Conservation (phyloP, 2,797 vertebrate genomes). For the Spinus olivaceus region DNA sequence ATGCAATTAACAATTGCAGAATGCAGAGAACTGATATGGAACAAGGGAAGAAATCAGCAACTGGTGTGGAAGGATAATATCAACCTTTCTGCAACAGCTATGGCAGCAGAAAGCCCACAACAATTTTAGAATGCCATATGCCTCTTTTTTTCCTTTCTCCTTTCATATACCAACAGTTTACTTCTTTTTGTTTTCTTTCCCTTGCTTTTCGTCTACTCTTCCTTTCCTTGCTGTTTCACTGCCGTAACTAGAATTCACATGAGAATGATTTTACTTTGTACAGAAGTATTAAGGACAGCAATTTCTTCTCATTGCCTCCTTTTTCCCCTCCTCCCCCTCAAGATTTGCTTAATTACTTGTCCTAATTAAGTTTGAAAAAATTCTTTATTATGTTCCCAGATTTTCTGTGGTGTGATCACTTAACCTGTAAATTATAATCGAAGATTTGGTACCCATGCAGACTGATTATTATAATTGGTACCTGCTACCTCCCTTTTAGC, state of each 20-base stretch:
- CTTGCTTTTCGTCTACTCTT: neutral
- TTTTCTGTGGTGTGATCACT: neutral
- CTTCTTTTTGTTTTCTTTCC: neutral
- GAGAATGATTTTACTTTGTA: neutral
- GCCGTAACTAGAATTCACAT: neutral
- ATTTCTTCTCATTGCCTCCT: neutral
- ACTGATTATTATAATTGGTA: neutral
- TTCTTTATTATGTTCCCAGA: neutral
- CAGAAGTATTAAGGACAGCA: neutral
- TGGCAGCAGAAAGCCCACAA: neutral
- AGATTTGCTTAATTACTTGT: conserved; percentile 6
- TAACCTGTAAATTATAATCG: conserved; percentile 28
- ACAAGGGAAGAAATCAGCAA: neutral
- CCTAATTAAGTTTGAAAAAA: conserved; percentile 35
- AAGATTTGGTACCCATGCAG: neutral
- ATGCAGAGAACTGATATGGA: neutral
- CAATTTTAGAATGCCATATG: neutral
- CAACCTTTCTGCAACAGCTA: neutral
- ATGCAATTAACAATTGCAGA: neutral
- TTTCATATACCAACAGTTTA: neutral
- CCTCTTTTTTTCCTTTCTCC: neutral
- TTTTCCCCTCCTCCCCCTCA: neutral
- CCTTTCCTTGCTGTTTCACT: neutral
- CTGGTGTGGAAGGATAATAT: neutral
- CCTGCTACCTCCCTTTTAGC: neutral